Evolutionary conservation across 2,888 invertebrate species (phyloP).

Genomic region (Cerastis rubricosa): DNA sequence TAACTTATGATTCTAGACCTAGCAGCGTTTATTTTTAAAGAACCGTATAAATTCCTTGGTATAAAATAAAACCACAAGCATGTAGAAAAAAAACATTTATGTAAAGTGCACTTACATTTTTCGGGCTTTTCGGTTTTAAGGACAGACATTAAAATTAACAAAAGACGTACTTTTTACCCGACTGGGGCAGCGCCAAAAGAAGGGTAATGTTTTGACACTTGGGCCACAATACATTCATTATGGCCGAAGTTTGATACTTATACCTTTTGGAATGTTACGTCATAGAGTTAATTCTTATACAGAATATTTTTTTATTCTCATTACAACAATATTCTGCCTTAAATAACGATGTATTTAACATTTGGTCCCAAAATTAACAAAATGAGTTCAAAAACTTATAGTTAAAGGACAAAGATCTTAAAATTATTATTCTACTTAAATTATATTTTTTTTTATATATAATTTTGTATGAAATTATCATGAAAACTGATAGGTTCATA

Average conservation of each 20-base stretch:
- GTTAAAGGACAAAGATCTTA: slow-evolving; percentile 25
- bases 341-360: background rate
- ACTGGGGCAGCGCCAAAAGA: background rate
- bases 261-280: slow-evolving; percentile 5
- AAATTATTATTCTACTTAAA: slow-evolving; percentile 15
- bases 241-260: background rate
- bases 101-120: slow-evolving; percentile 46
- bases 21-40: background rate
- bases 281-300: background rate
- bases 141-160: background rate
- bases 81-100: slow-evolving; percentile 58
- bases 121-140: slow-evolving; percentile 2
- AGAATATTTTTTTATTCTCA: background rate
- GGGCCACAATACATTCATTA: background rate
- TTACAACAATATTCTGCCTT: background rate
- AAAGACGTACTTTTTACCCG: background rate
- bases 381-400: slow-evolving; percentile 35
- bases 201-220: background rate
- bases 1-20: too few species aligned
- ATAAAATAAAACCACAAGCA: slow-evolving; percentile 52
- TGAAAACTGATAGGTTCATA: slow-evolving; percentile 57
- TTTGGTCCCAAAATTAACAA: slow-evolving; percentile 46
- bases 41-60: background rate
- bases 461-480: slow-evolving; percentile 54
- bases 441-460: slow-evolving; percentile 21